Base-by-base conservation (phyloP, 2,797 vertebrate species). In the Lepus townsendii region DNA sequence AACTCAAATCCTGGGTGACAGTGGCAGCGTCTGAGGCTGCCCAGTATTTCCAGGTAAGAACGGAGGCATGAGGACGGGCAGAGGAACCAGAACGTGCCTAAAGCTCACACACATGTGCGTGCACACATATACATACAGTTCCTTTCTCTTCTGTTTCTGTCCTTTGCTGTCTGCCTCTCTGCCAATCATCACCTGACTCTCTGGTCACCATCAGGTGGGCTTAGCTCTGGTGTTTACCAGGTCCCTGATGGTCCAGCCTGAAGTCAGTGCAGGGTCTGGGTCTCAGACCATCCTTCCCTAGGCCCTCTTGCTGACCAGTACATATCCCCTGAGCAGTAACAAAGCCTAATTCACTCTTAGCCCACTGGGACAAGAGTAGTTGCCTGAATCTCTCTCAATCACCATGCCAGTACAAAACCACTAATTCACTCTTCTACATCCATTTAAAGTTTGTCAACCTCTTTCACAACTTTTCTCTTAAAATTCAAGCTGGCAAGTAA, bases 41-140 rank as follows among this genome's bases (percentile, higher is more conserved):
- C 1, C 66, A 57, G 47, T 16, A 75, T 22, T 47, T 69, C 66
- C 47, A 84, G 92, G 90, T 97, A 83, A 96, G 88, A 69, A 86
- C 13, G 35, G 27, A 75, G 69, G 26, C 60, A 72, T 5, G 38
- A 24, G 8, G 13, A 78, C 50, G 17, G 62, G 19, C 9, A 50
- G 8, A 65, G 19, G 47, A 12, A 60, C 26, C 11, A 77, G 52
- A 42, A 22, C 26, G 50, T 24, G n/a, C 16, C 38, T 63, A 72
- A 69, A n/a, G 52, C 19, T 26, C 47, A 78, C 16, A 62, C 9
- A n/a, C 3, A 9, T 13, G 20, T 14, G 30, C 32, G n/a, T 13
- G n/a, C 27, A 68, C 10, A 17, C 27, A 13, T 10, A 30, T 7
- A 20, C 30, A 52, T 1, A 30, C 5, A 65, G 20, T 17, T 27